Evolutionary conservation across 2,797 vertebrate species (phyloP).

Genomic region (Benthosema pterotum): DNA sequence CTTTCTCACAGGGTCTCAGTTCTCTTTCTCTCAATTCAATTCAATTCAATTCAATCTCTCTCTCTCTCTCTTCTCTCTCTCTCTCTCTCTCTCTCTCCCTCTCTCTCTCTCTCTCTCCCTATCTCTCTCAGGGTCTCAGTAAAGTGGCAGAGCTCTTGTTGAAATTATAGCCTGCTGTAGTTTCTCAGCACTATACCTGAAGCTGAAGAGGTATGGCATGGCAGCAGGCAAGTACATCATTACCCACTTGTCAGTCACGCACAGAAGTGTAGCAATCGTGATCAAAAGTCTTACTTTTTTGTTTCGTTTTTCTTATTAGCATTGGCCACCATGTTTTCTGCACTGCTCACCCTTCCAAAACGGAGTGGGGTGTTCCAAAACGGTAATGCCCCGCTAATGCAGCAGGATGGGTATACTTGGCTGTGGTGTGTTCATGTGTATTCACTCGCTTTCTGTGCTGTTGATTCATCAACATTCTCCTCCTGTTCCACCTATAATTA

Average conservation of each 20-base stretch:
- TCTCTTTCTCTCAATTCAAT: no score
- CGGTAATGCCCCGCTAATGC: no score
- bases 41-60: no score
- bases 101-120: conserved; percentile 9
- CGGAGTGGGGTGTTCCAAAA: no score
- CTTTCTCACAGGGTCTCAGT: no score
- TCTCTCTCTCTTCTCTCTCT: no score
- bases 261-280: conserved; percentile 38
- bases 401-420: no score
- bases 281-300: conserved; percentile 26
- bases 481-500: no score
- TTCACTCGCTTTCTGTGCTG: no score
- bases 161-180: conserved; percentile 59
- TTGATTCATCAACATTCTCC: no score
- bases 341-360: not conserved
- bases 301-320: not conserved
- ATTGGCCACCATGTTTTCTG: no score
- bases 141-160: conserved; percentile 54
- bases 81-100: conserved; percentile 15
- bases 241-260: conserved; percentile 56
- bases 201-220: conserved; percentile 26
- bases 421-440: no score
- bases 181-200: conserved; percentile 44
- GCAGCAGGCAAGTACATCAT: conserved; percentile 41
- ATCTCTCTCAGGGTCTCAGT: conserved; percentile 40